phyloP scores from a whole-genome alignment of 92 coral and sea anemone genomes.

The Porites divaricata region DNA sequence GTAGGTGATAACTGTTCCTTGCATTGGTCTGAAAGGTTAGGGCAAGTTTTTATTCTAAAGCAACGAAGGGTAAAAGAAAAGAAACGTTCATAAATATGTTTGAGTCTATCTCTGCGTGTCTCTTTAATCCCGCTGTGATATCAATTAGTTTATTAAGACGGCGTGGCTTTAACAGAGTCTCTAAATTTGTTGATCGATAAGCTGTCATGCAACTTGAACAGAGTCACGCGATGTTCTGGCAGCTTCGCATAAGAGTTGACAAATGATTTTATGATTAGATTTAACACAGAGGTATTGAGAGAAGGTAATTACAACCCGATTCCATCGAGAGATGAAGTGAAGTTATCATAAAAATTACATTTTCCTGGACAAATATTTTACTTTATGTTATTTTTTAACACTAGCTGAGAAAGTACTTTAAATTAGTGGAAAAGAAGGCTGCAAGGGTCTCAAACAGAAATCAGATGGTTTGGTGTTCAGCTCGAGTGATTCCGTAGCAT shows the following conservation, averaged over 20 bases:
- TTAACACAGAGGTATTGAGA: not conserved
- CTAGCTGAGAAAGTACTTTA: too few relatives aligned
- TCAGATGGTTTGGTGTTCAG: too few relatives aligned
- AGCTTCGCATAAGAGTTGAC: not conserved
- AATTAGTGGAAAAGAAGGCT: too few relatives aligned
- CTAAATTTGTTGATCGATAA: slow-evolving; percentile 29
- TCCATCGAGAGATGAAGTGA: not conserved
- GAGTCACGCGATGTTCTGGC: slow-evolving; percentile 25
- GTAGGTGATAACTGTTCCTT: not conserved
- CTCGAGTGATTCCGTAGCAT: too few relatives aligned
- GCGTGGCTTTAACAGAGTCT: slow-evolving; percentile 16
- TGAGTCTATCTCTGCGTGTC: not conserved
- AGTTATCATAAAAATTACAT: not conserved
- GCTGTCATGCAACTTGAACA: slow-evolving; percentile 9
- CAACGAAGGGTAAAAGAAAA: slow-evolving; percentile 21
- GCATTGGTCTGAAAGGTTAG: not conserved
- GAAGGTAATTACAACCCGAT: not conserved
- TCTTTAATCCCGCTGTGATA: slow-evolving; percentile 32
- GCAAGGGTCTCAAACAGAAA: too few relatives aligned
- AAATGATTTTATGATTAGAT: slow-evolving; percentile 27
- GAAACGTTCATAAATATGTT: not conserved
- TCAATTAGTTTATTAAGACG: slow-evolving; percentile 31
- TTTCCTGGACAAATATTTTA: not conserved
- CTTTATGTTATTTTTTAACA: not conserved
- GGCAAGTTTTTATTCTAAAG: slow-evolving; percentile 25